phyloP scores from a whole-genome alignment of 2,888 invertebrate species.

The Xanthia togata region DNA sequence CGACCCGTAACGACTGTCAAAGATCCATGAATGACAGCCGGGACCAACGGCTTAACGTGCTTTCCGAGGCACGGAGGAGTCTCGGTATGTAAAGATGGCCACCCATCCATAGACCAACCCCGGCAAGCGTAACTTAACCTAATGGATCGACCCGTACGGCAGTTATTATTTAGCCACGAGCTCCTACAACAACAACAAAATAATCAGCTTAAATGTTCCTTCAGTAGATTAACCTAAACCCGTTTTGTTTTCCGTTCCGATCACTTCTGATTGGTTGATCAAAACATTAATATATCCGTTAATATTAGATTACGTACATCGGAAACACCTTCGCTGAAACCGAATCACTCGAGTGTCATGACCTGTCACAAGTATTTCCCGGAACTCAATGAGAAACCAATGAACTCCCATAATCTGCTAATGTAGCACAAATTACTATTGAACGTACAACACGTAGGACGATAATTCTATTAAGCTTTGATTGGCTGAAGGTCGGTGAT shows the following conservation, averaged over 20 bases:
- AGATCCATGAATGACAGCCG: too few relatives aligned
- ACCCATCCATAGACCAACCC: too few relatives aligned
- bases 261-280: background rate
- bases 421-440: slow-evolving; percentile 5
- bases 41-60: too few relatives aligned
- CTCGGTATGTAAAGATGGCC: too few relatives aligned
- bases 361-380: background rate
- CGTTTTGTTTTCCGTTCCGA: background rate
- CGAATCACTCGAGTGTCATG: background rate
- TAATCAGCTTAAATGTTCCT: background rate
- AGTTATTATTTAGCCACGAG: too few relatives aligned
- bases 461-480: slow-evolving; percentile 24
- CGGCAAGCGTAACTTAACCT: too few relatives aligned
- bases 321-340: background rate
- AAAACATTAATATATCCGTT: background rate
- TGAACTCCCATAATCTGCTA: slow-evolving; percentile 22
- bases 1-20: too few relatives aligned
- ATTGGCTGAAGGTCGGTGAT: slow-evolving; percentile 22
- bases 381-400: background rate
- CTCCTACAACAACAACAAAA: background rate
- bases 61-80: too few relatives aligned
- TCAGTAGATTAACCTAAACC: background rate
- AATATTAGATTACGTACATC: background rate
- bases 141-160: too few relatives aligned
- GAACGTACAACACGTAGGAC: background rate